phyloP scores from a whole-genome alignment of 2,888 invertebrate genomes.

The Caenorhabditis sulstoni region DNA sequence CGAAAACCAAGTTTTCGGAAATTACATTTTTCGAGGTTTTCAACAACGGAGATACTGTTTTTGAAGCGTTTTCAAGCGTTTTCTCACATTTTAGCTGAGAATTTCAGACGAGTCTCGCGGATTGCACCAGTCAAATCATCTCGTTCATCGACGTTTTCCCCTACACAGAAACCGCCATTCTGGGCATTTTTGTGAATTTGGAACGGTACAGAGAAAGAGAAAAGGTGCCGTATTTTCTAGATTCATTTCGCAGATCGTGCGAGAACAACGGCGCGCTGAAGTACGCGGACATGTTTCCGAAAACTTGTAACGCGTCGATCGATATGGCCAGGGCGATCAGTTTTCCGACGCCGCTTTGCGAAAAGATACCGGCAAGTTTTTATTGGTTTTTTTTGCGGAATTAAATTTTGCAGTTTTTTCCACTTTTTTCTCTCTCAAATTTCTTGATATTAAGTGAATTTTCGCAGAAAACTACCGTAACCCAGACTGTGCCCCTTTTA shows the following conservation, averaged over 20 bases:
- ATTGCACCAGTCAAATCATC: conserved; percentile 18
- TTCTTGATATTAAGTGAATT: no score
- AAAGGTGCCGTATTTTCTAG: no score
- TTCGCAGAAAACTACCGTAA: no score
- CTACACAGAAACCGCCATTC: conserved; percentile 8
- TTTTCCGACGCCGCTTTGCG: conserved; percentile 44
- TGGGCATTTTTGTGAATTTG: conserved; percentile 30
- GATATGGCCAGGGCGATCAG: conserved; percentile 19
- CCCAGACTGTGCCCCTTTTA: no score
- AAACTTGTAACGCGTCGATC: conserved; percentile 11
- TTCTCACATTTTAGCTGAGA: not conserved
- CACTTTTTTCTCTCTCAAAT: no score
- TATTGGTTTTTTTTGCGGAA: no score
- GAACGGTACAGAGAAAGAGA: no score
- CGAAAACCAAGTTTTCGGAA: conserved; percentile 48
- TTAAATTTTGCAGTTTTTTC: not conserved
- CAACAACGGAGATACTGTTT: not conserved
- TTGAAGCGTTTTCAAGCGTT: not conserved
- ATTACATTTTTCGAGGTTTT: not conserved
- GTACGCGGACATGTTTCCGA: conserved; percentile 9
- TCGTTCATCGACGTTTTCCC: conserved; percentile 24
- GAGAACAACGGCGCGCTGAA: conserved; percentile 30
- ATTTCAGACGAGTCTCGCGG: conserved; percentile 36
- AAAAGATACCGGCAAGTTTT: conserved; percentile 31
- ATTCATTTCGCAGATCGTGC: conserved; percentile 29